Evolutionary conservation across 2,113 vertebrate species (phyloP).

Genomic region (Plotosus lineatus): DNA sequence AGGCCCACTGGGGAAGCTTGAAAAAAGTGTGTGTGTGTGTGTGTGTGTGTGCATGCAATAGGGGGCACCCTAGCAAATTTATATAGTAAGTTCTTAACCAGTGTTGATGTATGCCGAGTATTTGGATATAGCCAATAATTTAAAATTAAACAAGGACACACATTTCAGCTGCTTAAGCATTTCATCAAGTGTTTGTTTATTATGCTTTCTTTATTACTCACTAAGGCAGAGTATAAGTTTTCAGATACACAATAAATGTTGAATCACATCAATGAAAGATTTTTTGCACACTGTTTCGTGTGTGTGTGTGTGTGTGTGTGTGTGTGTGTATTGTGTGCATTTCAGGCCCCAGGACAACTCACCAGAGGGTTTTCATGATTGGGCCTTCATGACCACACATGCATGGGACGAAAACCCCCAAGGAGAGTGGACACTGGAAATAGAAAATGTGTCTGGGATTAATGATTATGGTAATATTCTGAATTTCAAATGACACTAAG

Average conservation of each 20-base stretch:
- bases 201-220: conserved; percentile 10
- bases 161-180: conserved; percentile 11
- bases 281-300: background rate
- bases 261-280: background rate
- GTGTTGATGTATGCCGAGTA: too few relatives aligned
- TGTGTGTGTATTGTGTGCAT: background rate
- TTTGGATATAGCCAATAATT: too few relatives aligned
- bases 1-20: too few relatives aligned
- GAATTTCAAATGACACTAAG: background rate
- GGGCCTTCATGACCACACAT: conserved; percentile 97
- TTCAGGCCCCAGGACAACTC: conserved; percentile 90
- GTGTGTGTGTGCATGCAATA: too few relatives aligned
- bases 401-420: conserved; percentile 92
- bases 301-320: background rate
- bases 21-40: too few relatives aligned
- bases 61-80: too few relatives aligned
- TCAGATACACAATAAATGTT: background rate
- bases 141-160: conserved; percentile 17
- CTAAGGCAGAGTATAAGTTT: background rate
- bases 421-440: conserved; percentile 92
- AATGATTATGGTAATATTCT: conserved; percentile 84
- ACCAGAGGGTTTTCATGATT: conserved; percentile 90
- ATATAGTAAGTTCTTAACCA: too few relatives aligned
- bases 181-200: background rate
- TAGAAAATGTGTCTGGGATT: conserved; percentile 85